These are phyloP conservation scores for Latrodectus geometricus DNA, from an alignment of 1,140 invertebrate genomes.

Conservation along the genomic window DNA sequence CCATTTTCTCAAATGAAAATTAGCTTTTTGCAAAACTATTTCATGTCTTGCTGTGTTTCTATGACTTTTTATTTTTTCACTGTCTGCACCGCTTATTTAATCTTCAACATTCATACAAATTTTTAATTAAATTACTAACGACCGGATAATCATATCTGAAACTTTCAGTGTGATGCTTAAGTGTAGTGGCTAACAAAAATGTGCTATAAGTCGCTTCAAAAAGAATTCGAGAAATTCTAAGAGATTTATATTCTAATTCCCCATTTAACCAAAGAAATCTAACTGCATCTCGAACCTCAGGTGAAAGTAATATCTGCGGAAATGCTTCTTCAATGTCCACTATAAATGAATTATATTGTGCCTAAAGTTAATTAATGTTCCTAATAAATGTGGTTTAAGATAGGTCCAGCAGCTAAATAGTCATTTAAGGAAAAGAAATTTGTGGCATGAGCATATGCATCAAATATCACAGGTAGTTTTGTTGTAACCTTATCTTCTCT, in stretches of 20 bases:
- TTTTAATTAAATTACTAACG: too few relatives aligned
- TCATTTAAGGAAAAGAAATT: conserved; percentile 25
- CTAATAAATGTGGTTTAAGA: conserved; percentile 30
- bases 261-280: conserved; percentile 43
- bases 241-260: neutral
- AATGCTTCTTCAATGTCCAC: conserved; percentile 54
- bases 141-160: neutral
- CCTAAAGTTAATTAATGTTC: conserved; percentile 27
- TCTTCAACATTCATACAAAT: too few relatives aligned
- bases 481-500: conserved; percentile 16
- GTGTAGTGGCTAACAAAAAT: conserved; percentile 14
- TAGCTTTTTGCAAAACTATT: neutral
- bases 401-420: conserved; percentile 39
- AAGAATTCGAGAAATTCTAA: too few relatives aligned
- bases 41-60: neutral
- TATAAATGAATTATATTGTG: conserved; percentile 15
- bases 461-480: too few relatives aligned
- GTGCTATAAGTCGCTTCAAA: neutral
- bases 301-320: conserved; percentile 10
- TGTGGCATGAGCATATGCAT: neutral
- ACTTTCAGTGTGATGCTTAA: conserved; percentile 12
- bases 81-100: too few relatives aligned
- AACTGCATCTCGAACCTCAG: conserved; percentile 22
- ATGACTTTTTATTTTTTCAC: too few relatives aligned
- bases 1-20: conserved; percentile 9